Percentiles rank a stretch among this genome's conserved stretches.
These are phyloP conservation scores for Sphenopsis melanotis DNA, from an alignment of 2,797 vertebrate species.

Conservation along the genomic window DNA sequence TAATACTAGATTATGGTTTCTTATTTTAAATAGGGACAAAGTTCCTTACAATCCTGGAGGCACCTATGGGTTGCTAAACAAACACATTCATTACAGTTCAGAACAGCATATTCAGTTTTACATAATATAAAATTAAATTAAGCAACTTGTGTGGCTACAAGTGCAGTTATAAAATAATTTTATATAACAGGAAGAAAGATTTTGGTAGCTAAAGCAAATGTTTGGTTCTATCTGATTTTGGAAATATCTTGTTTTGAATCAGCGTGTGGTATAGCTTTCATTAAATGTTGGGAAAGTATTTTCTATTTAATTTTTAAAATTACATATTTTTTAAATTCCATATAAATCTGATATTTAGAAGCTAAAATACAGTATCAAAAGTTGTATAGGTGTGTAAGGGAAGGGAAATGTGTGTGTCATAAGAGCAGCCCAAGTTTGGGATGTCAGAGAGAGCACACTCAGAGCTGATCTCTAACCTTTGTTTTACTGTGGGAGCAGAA, in stretches of 20 bases:
- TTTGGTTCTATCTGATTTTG: neutral
- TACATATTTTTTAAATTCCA: neutral
- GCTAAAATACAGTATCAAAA: neutral
- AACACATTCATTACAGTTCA: neutral
- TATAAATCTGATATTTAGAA: neutral
- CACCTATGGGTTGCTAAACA: neutral
- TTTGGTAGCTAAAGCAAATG: accelerated
- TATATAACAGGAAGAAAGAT: neutral
- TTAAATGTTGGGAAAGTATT: neutral
- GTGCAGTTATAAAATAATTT: neutral
- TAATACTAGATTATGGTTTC: neutral
- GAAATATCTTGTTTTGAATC: neutral
- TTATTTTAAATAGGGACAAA: neutral
- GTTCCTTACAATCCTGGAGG: neutral
- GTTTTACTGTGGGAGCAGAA: neutral
- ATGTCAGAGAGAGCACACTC: neutral
- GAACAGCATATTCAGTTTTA: neutral
- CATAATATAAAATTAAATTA: neutral
- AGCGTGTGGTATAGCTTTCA: neutral
- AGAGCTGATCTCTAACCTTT: neutral
- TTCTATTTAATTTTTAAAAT: neutral
- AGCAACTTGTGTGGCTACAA: neutral
- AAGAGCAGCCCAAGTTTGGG: neutral
- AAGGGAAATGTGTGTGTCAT: neutral
- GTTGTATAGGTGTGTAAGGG: neutral